phyloP scores from a whole-genome alignment of 2,797 vertebrate species.

The Myotis planiceps region DNA sequence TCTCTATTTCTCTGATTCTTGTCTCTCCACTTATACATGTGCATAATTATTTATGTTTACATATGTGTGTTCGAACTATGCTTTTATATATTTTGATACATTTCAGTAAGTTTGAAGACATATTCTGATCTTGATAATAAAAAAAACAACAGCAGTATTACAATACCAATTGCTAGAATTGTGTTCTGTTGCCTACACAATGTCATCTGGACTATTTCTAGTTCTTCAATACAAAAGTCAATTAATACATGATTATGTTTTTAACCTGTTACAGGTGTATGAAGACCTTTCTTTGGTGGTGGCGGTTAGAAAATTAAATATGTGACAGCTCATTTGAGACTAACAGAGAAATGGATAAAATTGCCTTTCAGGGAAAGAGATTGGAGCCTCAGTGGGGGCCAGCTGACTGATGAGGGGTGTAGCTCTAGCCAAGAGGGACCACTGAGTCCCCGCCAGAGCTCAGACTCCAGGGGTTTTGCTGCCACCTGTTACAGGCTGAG shows the following conservation, averaged over 20 bases:
- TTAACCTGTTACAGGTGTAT: neutral
- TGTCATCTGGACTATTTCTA: neutral
- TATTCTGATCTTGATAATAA: neutral
- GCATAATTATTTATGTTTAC: neutral
- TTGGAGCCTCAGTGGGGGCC: neutral
- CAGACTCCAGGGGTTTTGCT: neutral
- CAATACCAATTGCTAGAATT: neutral
- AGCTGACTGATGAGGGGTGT: rapidly evolving
- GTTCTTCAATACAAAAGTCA: neutral
- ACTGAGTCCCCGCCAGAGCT: neutral
- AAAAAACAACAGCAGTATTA: neutral
- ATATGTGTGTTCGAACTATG: neutral
- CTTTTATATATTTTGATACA: neutral
- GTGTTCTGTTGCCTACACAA: neutral
- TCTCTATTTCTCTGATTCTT: neutral
- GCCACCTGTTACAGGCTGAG: neutral
- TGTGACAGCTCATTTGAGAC: neutral
- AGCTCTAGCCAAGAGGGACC: neutral
- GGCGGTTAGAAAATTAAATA: neutral
- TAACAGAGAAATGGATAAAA: neutral
- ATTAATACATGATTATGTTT: neutral
- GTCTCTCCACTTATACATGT: neutral
- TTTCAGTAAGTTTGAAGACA: neutral
- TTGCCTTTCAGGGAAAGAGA: neutral
- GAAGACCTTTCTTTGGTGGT: neutral